phyloP scores from a whole-genome alignment of 2,797 vertebrate species.

The Otolemur crassicaudatus region DNA sequence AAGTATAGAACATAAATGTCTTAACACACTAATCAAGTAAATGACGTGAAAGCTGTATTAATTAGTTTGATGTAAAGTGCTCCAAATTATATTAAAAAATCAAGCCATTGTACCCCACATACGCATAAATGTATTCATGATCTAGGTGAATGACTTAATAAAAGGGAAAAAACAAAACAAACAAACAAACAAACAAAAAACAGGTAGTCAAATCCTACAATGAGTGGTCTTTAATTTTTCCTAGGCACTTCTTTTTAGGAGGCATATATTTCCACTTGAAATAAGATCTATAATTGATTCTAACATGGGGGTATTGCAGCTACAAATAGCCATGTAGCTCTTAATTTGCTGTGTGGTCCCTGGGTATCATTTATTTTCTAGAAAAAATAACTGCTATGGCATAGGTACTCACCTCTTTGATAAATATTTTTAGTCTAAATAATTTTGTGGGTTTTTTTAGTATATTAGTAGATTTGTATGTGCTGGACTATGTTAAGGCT shows the following conservation, averaged over 20 bases:
- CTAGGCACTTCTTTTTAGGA: not conserved
- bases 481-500: not conserved
- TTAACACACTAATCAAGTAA: too few species aligned
- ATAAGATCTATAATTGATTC: not conserved
- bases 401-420: too few species aligned
- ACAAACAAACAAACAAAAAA: not conserved
- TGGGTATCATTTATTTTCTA: not conserved
- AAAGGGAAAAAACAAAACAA: too few species aligned
- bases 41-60: too few species aligned
- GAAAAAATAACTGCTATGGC: not conserved
- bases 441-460: not conserved
- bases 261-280: not conserved
- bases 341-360: not conserved
- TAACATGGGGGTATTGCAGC: not conserved
- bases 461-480: not conserved
- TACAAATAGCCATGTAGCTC: not conserved
- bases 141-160: too few species aligned
- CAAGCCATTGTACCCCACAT: too few species aligned
- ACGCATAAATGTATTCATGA: too few species aligned
- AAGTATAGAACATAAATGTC: too few species aligned
- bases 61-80: too few species aligned
- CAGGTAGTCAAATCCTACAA: not conserved
- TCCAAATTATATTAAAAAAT: too few species aligned
- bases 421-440: not conserved
- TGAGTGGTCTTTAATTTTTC: not conserved